Conservation (phyloP, 1,140 invertebrate species). For the Papilio polytes region DNA sequence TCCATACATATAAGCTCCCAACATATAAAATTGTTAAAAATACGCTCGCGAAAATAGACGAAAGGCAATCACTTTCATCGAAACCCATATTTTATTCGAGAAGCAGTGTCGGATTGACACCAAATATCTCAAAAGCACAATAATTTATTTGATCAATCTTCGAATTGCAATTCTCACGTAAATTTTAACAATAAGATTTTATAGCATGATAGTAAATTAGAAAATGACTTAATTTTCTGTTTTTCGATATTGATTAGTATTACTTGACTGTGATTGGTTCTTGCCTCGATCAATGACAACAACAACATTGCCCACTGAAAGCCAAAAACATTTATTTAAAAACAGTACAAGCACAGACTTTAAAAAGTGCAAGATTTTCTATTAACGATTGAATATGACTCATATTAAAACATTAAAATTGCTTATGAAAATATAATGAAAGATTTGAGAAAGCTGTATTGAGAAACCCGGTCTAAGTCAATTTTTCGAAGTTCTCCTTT, state of each 20-base stretch:
- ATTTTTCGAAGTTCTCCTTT: too few relatives aligned
- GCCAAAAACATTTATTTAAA: not conserved
- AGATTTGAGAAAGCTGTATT: too few relatives aligned
- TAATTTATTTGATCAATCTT: slow-evolving; percentile 18
- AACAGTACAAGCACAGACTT: too few relatives aligned
- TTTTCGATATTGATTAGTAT: slow-evolving; percentile 1
- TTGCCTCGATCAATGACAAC: not conserved
- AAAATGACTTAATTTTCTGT: not conserved
- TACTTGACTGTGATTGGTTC: not conserved
- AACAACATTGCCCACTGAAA: slow-evolving; percentile 19
- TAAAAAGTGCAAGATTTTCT: too few relatives aligned
- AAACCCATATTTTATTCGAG: slow-evolving; percentile 46
- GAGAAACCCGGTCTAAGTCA: too few relatives aligned
- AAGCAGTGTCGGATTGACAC: not conserved
- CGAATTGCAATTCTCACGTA: not conserved
- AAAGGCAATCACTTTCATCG: slow-evolving; percentile 57
- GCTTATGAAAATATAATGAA: too few relatives aligned
- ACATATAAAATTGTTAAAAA: slow-evolving; percentile 90
- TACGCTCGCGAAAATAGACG: slow-evolving; percentile 85
- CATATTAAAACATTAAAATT: too few relatives aligned
- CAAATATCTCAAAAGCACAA: not conserved
- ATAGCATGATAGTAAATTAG: not conserved
- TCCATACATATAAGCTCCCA: slow-evolving; percentile 93
- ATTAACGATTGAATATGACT: too few relatives aligned
- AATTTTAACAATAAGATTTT: not conserved